Percentiles rank a stretch among this genome's conserved stretches.
phyloP scores from a whole-genome alignment of 1,140 invertebrate genomes.

The Tenebrio molitor region DNA sequence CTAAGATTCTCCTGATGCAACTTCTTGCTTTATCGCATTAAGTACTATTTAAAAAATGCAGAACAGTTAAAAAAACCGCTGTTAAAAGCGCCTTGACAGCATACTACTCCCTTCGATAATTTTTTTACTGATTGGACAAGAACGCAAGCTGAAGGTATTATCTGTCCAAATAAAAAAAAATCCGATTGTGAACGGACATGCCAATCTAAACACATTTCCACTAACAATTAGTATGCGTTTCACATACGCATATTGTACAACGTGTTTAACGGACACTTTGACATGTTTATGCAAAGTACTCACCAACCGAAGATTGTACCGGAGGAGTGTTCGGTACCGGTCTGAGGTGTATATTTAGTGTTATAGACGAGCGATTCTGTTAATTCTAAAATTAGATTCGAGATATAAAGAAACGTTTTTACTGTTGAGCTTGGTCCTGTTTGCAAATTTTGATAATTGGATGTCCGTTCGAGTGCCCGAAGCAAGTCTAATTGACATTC shows the following conservation, averaged over 20 bases:
- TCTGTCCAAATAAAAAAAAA: no score
- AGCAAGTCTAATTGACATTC: not conserved
- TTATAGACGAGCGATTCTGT: not conserved
- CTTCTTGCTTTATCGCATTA: no score
- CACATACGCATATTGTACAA: conserved; percentile 7
- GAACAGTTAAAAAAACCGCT: no score
- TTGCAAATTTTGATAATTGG: conserved; percentile 29
- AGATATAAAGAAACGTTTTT: conserved; percentile 11
- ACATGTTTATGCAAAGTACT: conserved; percentile 26
- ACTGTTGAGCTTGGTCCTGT: not conserved
- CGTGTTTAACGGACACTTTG: conserved; percentile 21
- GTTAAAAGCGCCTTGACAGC: no score
- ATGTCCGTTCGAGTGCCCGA: not conserved
- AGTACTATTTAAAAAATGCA: no score
- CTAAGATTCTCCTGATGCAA: no score
- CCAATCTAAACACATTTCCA: not conserved
- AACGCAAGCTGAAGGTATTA: no score
- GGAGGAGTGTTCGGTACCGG: conserved; percentile 1
- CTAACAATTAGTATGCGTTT: conserved; percentile 13
- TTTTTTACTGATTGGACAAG: no score
- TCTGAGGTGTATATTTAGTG: not conserved
- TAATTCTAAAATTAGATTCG: not conserved
- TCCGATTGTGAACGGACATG: no score
- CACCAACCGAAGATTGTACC: conserved; percentile 8
- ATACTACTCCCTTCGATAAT: no score